Evolutionary conservation across 2,888 invertebrate species (phyloP), one percentile per base, ranked within the genome.

Genomic region (Ochropacha duplaris): DNA sequence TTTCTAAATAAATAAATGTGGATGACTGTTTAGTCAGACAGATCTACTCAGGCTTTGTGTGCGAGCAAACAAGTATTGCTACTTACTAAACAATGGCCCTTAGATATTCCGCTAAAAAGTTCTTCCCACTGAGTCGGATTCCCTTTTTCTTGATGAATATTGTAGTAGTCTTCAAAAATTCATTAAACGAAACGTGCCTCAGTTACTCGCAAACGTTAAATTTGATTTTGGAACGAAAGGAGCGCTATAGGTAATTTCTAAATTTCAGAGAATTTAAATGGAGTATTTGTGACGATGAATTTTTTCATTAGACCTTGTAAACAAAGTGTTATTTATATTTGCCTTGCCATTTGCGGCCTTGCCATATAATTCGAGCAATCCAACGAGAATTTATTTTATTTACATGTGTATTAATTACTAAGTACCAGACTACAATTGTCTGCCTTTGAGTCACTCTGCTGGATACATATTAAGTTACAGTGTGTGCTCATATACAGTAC

Each of bases 81-180:
- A 59, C 56, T 57, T 52, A 62, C 66, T 69, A 70, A 71, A 68
- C 56, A 56, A 50, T 22, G 50, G 59, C 50, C 65, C 66, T 58
- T 65, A 26, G 58, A 44, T 61, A 59, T 55, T 56, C 60, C 19
- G 24, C 55, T 57, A 56, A 70, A 72, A 75, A 72, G 54, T 76
- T 76, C 61, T 65, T 69, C 56, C 60, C 71, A 68, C 72, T 73
- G 73, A 77, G 72, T 75, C 68, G 49, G 60, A 69, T 73, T 72
- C 65, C 69, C 71, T 67, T 71, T 72, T 62, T 61, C 64, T 59
- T 64, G 71, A 73, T 77, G 71, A 78, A 79, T 79, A 76, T 73
- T 78, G 69, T 69, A 79, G 72, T 65, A 69, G 71, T 65, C 74
- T 69, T 77, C 69, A 72, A 75, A 76, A 74, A 75, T 69, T 55